These are phyloP conservation scores for Cecidostiba fungosa DNA, from an alignment of 2,888 invertebrate species.

Conservation along the genomic window DNA sequence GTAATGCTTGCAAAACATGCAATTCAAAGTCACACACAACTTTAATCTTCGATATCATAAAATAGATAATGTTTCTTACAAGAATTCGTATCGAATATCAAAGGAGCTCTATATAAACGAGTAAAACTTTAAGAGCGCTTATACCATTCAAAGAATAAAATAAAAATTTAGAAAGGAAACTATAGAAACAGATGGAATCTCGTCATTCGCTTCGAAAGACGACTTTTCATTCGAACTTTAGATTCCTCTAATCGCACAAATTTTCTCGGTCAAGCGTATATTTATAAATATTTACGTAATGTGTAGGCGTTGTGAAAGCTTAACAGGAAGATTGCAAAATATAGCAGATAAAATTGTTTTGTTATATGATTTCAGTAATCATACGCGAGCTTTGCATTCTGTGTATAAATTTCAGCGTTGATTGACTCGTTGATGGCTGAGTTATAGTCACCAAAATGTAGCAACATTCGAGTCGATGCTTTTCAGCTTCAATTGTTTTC, in stretches of 20 bases:
- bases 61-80: conserved; percentile 13
- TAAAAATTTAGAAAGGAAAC: neutral
- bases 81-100: neutral
- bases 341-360: conserved; percentile 2
- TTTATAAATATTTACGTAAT: conserved; percentile 51
- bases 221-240: conserved; percentile 33
- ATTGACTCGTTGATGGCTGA: conserved; percentile 16
- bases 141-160: conserved; percentile 5
- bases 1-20: neutral
- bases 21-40: conserved; percentile 20
- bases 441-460: conserved; percentile 11
- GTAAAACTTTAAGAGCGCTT: conserved; percentile 57
- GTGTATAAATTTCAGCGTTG: conserved; percentile 21
- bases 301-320: conserved; percentile 43
- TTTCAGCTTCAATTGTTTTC: conserved; percentile 21
- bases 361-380: conserved; percentile 16
- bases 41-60: neutral
- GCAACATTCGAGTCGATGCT: conserved; percentile 30
- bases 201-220: neutral
- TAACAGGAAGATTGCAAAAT: conserved; percentile 34
- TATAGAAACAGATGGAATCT: conserved; percentile 12
- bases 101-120: conserved; percentile 11
- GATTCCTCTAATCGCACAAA: conserved; percentile 55
- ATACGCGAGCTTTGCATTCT: conserved; percentile 19
- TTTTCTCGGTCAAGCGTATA: conserved; percentile 47